Evolutionary conservation across 2,113 vertebrate species (phyloP).

Genomic region (Oryzias melastigma): DNA sequence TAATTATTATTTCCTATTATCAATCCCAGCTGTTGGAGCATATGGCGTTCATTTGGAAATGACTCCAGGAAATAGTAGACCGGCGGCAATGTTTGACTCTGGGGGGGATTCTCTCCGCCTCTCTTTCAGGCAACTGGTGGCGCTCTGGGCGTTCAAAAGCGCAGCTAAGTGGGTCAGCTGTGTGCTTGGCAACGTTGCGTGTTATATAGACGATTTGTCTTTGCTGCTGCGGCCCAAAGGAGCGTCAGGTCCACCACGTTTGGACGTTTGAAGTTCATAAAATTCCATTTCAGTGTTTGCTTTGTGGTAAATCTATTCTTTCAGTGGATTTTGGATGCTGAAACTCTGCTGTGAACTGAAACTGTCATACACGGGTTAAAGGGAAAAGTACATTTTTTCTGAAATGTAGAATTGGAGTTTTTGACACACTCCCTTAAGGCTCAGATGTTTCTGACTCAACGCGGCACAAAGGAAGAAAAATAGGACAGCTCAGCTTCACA

Average conservation of each 20-base stretch:
- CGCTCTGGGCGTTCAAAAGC: background rate
- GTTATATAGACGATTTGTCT: background rate
- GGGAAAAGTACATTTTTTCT: background rate
- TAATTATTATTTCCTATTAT: slow-evolving; percentile 1
- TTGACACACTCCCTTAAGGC: slow-evolving; percentile 3
- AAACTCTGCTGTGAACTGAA: background rate
- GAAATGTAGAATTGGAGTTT: slow-evolving; percentile 8
- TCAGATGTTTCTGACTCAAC: slow-evolving; percentile 6
- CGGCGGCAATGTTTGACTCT: background rate
- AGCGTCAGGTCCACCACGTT: background rate
- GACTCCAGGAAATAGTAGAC: background rate
- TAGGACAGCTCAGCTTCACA: background rate
- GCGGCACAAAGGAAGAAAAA: background rate
- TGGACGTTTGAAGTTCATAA: background rate
- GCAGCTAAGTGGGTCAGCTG: background rate
- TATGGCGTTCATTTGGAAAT: background rate
- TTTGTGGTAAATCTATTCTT: background rate
- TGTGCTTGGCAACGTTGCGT: background rate
- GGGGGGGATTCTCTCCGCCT: too few species aligned
- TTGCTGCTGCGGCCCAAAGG: background rate
- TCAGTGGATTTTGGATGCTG: background rate
- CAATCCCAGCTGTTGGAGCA: background rate
- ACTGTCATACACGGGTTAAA: background rate
- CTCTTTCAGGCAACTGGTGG: background rate
- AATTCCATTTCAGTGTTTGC: background rate